Evolutionary conservation across 2,888 invertebrate genomes (phyloP).

Genomic region (Campopleginae sp.): DNA sequence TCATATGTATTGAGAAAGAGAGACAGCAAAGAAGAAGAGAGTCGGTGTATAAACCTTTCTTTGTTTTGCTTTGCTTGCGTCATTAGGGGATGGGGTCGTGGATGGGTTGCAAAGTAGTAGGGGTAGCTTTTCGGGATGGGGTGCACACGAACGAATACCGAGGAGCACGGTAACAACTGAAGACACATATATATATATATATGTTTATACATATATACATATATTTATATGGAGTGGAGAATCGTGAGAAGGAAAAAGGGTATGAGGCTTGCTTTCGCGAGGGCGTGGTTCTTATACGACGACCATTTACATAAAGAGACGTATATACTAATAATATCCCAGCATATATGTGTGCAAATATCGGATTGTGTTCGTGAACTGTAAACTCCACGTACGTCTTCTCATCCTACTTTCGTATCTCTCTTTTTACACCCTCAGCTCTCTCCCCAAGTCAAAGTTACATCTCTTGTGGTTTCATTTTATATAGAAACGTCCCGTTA

Average conservation of each 20-base stretch:
- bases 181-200: neutral
- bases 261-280: slow-evolving; percentile 75
- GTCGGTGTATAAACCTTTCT: slow-evolving; percentile 85
- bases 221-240: slow-evolving; percentile 28
- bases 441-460: slow-evolving; percentile 64
- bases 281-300: slow-evolving; percentile 82
- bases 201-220: neutral
- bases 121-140: slow-evolving; percentile 68
- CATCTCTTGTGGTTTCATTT: slow-evolving; percentile 50
- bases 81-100: slow-evolving; percentile 84
- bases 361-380: slow-evolving; percentile 58
- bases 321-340: slow-evolving; percentile 69
- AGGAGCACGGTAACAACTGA: slow-evolving; percentile 50
- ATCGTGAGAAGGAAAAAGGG: slow-evolving; percentile 51
- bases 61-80: slow-evolving; percentile 86
- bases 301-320: slow-evolving; percentile 78
- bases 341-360: slow-evolving; percentile 57
- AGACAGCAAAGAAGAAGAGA: slow-evolving; percentile 27
- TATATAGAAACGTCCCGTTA: slow-evolving; percentile 53
- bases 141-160: slow-evolving; percentile 70
- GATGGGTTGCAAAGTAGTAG: slow-evolving; percentile 57
- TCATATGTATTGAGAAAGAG: slow-evolving; percentile 33
- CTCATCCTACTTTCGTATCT: slow-evolving; percentile 25
- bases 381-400: slow-evolving; percentile 60
- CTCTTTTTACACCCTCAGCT: slow-evolving; percentile 29